phyloP scores from a whole-genome alignment of 2,797 vertebrate genomes.

The Hippocampus kuda region DNA sequence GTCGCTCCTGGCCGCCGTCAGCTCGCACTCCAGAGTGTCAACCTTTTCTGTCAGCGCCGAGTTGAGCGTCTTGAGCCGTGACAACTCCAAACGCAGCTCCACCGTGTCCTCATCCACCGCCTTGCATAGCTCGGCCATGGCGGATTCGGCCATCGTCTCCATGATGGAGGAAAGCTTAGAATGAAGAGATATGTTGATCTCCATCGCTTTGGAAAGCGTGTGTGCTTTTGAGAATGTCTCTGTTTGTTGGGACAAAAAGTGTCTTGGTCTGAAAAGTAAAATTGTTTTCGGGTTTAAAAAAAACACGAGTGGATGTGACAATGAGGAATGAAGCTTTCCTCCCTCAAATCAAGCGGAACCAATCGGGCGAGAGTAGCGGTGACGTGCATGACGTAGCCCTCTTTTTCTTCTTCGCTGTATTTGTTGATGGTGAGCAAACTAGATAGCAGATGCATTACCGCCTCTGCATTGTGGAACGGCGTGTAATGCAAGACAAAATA shows the following conservation, averaged over 20 bases:
- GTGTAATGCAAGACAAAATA: not conserved
- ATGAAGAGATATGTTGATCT: slow-evolving; percentile 41
- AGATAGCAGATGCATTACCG: no score
- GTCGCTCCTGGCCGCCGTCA: slow-evolving; percentile 27
- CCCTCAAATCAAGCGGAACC: not conserved
- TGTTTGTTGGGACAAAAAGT: not conserved
- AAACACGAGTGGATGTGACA: not conserved
- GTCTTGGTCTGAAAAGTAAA: not conserved
- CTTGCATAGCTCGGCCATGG: slow-evolving; percentile 52
- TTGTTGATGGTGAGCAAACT: not conserved
- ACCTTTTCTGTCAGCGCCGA: slow-evolving; percentile 50
- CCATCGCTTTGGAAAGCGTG: slow-evolving; percentile 23
- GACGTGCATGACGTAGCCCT: not conserved
- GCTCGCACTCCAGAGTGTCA: slow-evolving; percentile 46
- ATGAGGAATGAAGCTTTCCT: not conserved
- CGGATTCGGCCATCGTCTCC: slow-evolving; percentile 55
- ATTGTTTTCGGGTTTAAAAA: not conserved
- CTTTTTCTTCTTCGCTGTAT: not conserved
- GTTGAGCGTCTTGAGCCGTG: slow-evolving; percentile 47
- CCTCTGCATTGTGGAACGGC: not conserved
- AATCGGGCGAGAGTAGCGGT: not conserved
- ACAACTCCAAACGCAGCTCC: slow-evolving; percentile 48
- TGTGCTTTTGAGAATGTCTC: not conserved
- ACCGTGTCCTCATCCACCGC: slow-evolving; percentile 62
- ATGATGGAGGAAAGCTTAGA: slow-evolving; percentile 59